Conservation (phyloP, 2,888 invertebrate species). For the Athrips mouffetella region DNA sequence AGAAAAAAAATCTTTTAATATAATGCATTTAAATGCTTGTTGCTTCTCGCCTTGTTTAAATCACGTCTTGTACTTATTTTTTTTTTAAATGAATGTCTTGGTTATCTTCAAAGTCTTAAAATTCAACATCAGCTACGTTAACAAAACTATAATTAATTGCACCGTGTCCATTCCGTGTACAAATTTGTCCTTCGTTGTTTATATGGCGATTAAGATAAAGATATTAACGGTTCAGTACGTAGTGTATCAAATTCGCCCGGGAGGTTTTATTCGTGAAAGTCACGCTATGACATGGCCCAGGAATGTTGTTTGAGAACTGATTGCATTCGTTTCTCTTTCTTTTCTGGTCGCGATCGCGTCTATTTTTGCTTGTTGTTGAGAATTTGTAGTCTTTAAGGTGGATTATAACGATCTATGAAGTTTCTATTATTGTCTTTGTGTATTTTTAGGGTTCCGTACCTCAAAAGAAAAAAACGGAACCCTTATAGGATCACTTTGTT, state of each 20-base stretch:
- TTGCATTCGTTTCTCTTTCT: conserved; percentile 36
- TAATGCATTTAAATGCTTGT: too few relatives aligned
- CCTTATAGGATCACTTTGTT: too few relatives aligned
- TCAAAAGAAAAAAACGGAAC: too few relatives aligned
- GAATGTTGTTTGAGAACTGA: conserved; percentile 61
- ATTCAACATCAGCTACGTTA: not conserved
- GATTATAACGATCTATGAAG: too few relatives aligned
- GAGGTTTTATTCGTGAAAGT: conserved; percentile 53
- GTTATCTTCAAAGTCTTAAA: too few relatives aligned
- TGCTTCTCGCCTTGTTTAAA: too few relatives aligned
- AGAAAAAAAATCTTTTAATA: too few relatives aligned
- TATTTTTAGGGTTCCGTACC: too few relatives aligned
- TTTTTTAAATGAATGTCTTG: not conserved
- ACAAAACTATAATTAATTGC: conserved; percentile 10
- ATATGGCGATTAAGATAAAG: conserved; percentile 67
- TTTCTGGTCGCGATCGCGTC: too few relatives aligned
- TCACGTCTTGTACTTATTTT: too few relatives aligned
- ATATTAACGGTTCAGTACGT: conserved; percentile 64
- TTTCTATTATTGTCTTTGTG: too few relatives aligned
- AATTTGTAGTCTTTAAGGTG: not conserved
- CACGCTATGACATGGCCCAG: conserved; percentile 66
- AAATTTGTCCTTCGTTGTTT: conserved; percentile 52
- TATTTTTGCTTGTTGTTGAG: conserved; percentile 12
- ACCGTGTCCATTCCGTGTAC: conserved; percentile 30
- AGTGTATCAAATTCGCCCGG: conserved; percentile 67